These are phyloP conservation scores for Litoditis marina DNA, from an alignment of 2,888 invertebrate species.

Conservation along the genomic window DNA sequence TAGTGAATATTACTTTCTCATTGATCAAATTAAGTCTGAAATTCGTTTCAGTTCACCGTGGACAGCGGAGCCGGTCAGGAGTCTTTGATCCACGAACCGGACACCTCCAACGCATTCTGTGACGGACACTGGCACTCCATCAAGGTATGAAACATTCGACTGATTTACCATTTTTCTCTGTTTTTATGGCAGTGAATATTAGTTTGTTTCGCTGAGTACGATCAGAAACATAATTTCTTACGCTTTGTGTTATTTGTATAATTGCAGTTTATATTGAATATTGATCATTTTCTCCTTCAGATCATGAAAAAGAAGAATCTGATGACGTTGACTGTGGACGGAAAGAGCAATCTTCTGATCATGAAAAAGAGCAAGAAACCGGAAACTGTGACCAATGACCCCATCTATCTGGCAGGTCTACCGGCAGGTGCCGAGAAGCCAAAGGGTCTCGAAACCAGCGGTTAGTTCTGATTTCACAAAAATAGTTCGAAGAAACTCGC, in stretches of 20 bases:
- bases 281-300: constrained; percentile 60
- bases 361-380: constrained; percentile 69
- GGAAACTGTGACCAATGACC: constrained; percentile 78
- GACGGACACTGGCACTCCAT: constrained; percentile 93
- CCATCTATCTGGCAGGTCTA: constrained; percentile 78
- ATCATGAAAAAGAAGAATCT: constrained; percentile 86
- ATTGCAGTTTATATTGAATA: background rate
- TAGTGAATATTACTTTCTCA: too few relatives aligned
- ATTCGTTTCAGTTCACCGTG: constrained; percentile 51
- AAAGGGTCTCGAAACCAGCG: constrained; percentile 31
- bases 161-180: background rate
- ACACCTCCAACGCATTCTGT: constrained; percentile 70
- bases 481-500: too few relatives aligned
- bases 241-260: too few relatives aligned
- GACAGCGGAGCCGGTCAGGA: constrained; percentile 72
- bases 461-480: too few relatives aligned
- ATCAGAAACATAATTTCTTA: background rate
- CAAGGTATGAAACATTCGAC: constrained; percentile 37
- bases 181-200: too few relatives aligned
- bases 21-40: background rate
- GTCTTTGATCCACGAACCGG: constrained; percentile 60
- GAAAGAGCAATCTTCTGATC: constrained; percentile 73
- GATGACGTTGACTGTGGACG: constrained; percentile 82
- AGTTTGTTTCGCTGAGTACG: too few relatives aligned
- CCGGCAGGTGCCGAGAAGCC: constrained; percentile 45